Evolutionary conservation across 2,797 vertebrate genomes (phyloP).

Genomic region (Crax fasciolata): DNA sequence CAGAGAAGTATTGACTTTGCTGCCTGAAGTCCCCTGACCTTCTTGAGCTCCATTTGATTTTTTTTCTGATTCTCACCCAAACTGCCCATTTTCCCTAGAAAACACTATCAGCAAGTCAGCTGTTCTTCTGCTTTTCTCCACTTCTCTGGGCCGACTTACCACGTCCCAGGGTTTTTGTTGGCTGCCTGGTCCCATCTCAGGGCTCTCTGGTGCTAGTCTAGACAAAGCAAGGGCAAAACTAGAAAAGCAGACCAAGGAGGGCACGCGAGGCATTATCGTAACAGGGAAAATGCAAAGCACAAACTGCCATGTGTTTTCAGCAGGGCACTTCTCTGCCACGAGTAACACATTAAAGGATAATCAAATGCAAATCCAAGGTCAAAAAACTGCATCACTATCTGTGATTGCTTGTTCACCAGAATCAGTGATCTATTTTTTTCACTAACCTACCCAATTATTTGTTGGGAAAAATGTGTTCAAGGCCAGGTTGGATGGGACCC

Average conservation of each 20-base stretch:
- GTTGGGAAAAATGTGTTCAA: background rate
- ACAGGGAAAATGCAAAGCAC: background rate
- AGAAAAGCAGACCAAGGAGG: background rate
- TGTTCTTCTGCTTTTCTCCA: background rate
- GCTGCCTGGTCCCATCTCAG: background rate
- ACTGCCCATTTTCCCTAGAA: background rate
- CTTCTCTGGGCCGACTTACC: background rate
- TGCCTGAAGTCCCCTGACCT: background rate
- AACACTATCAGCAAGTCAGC: background rate
- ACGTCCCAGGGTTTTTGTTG: fast-evolving
- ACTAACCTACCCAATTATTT: background rate
- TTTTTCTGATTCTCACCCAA: background rate
- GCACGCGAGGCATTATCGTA: background rate
- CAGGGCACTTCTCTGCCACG: background rate
- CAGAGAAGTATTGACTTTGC: background rate
- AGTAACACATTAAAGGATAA: background rate
- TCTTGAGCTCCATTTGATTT: background rate
- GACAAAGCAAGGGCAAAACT: background rate
- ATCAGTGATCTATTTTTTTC: background rate
- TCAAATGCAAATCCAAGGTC: background rate
- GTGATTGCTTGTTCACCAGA: background rate
- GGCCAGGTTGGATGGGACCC: background rate
- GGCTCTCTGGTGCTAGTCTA: background rate
- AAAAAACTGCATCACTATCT: background rate
- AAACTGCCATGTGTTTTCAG: background rate